phyloP scores from a whole-genome alignment of 64 coral and sea anemone genomes.

The Porites lutea region DNA sequence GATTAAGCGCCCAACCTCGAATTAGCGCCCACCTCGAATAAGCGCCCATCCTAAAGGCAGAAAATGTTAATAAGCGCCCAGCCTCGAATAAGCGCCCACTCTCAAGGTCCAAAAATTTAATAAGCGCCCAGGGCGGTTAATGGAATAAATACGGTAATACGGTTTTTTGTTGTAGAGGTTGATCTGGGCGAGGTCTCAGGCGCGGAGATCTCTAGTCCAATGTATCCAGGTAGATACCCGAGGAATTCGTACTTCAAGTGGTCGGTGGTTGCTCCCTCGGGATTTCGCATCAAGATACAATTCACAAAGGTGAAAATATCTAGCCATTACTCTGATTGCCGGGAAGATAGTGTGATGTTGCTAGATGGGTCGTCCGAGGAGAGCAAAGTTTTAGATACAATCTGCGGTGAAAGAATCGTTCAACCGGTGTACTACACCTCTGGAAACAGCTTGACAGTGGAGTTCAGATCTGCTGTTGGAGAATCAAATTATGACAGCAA shows the following conservation, averaged over 20 bases:
- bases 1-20: too few species aligned
- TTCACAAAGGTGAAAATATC: conserved; percentile 13
- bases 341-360: neutral
- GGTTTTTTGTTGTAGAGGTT: conserved; percentile 7
- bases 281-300: conserved; percentile 37
- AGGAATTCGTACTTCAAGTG: conserved; percentile 29
- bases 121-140: neutral
- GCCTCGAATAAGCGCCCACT: too few species aligned
- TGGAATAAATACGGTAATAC: neutral
- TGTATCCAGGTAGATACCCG: conserved; percentile 26
- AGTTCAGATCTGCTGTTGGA: neutral
- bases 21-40: too few species aligned
- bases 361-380: neutral
- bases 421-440: neutral
- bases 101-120: neutral
- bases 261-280: conserved; percentile 19
- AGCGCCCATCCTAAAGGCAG: too few species aligned
- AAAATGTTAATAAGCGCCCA: too few species aligned
- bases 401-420: neutral
- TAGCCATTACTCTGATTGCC: neutral
- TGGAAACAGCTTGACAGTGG: neutral
- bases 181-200: neutral
- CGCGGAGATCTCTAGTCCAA: conserved; percentile 1
- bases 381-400: neutral
- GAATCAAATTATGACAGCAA: neutral